These are phyloP conservation scores for Malurus cyaneus DNA, from an alignment of 2,113 vertebrate genomes.

Conservation along the genomic window DNA sequence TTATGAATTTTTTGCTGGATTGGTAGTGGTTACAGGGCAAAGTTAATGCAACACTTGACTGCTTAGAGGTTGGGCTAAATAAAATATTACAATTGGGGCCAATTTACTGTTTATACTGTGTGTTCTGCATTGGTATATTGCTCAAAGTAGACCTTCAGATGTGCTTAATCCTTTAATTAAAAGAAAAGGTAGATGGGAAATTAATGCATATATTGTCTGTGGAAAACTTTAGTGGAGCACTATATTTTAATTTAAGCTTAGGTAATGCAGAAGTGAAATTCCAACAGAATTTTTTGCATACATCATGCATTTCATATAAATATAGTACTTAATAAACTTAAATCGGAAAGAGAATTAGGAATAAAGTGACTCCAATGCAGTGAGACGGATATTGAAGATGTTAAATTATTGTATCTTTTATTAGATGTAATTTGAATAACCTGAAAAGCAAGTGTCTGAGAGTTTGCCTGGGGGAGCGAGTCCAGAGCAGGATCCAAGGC, in stretches of 20 bases:
- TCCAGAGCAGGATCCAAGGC: background rate
- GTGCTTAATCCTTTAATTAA: background rate
- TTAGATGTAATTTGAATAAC: conserved; percentile 27
- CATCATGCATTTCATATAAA: background rate
- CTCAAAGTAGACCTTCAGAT: background rate
- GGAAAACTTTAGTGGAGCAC: background rate
- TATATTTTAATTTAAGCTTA: background rate
- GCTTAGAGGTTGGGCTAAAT: background rate
- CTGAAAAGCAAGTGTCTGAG: background rate
- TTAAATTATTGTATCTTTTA: background rate
- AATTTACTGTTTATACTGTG: background rate
- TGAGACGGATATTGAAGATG: background rate
- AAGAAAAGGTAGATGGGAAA: background rate
- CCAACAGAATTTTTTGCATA: background rate
- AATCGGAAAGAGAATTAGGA: background rate
- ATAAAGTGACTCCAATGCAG: background rate
- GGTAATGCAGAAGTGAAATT: background rate
- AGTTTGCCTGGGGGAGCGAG: background rate
- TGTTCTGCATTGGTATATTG: background rate
- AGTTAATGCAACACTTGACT: background rate
- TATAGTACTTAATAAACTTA: background rate
- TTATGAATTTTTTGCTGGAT: background rate
- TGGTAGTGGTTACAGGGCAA: background rate
- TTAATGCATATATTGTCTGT: background rate
- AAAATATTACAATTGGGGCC: background rate